Conservation (phyloP, 2,113 vertebrate species). For the Argyrosomus japonicus region DNA sequence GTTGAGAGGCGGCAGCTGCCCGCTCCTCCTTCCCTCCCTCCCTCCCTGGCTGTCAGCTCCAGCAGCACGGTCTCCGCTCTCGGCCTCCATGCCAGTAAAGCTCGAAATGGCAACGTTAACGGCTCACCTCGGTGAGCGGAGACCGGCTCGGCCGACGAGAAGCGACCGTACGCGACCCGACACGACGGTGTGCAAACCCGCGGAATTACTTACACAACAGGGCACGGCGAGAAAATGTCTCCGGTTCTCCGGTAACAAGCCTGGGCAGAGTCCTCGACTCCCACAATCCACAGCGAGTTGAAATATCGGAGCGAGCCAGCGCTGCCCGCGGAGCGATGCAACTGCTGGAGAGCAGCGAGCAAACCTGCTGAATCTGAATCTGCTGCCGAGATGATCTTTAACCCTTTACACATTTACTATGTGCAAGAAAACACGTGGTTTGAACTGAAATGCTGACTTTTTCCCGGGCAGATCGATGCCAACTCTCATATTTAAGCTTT, state of each 20-base stretch:
- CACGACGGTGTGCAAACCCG: background rate
- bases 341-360: constrained; percentile 36
- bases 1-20: constrained; percentile 45
- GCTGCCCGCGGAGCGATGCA: constrained; percentile 64
- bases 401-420: constrained; percentile 47
- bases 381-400: constrained; percentile 56
- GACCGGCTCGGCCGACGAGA: background rate
- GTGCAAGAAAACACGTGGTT: constrained; percentile 16
- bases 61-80: constrained; percentile 50
- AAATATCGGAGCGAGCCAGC: constrained; percentile 58
- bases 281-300: constrained; percentile 84
- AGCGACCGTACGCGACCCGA: background rate
- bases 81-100: constrained; percentile 61
- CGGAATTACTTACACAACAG: constrained; percentile 72
- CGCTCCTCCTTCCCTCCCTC: constrained; percentile 49
- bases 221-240: constrained; percentile 60
- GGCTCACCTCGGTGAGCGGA: background rate
- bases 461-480: background rate
- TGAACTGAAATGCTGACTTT: too few relatives aligned
- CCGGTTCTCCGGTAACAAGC: constrained; percentile 68
- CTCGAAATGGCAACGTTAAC: constrained; percentile 51
- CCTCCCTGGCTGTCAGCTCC: constrained; percentile 57
- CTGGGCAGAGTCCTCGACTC: constrained; percentile 79
- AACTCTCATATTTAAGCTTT: background rate
- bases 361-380: constrained; percentile 39